Evolutionary conservation across 2,113 vertebrate species (phyloP).

Genomic region (Alexandromys fortis): DNA sequence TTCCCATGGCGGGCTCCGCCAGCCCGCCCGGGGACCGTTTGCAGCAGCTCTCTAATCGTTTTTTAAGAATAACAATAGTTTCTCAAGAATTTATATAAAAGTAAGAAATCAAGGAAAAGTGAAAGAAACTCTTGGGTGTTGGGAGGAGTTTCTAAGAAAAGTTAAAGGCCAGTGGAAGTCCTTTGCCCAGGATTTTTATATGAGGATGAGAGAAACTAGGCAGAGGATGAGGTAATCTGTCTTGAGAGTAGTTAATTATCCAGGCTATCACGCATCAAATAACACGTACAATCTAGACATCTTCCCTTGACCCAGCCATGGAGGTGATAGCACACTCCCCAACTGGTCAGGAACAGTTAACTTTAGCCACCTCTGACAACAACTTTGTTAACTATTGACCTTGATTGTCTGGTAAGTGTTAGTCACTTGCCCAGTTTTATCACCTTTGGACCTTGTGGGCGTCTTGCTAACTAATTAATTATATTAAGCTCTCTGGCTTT

Average conservation of each 20-base stretch:
- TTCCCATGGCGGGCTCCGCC: too few species aligned
- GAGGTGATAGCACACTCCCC: not conserved
- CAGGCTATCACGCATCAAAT: not conserved
- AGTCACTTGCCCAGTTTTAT: not conserved
- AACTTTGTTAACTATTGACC: not conserved
- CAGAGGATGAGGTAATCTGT: not conserved
- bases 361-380: not conserved
- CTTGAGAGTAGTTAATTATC: not conserved
- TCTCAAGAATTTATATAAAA: not conserved
- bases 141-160: not conserved
- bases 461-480: not conserved
- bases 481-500: not conserved
- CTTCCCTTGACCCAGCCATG: too few species aligned
- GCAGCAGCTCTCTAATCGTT: too few species aligned
- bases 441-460: not conserved
- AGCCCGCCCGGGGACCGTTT: too few species aligned
- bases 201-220: not conserved
- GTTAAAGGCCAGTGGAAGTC: not conserved
- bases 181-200: not conserved
- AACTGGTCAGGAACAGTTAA: not conserved
- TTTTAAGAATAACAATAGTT: too few species aligned
- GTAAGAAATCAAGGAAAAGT: not conserved
- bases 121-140: not conserved
- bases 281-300: not conserved
- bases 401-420: not conserved